Percentiles rank a stretch among this genome's conserved stretches.
phyloP scores from a whole-genome alignment of 2,888 invertebrate species.

The Camptogramma bilineatum region DNA sequence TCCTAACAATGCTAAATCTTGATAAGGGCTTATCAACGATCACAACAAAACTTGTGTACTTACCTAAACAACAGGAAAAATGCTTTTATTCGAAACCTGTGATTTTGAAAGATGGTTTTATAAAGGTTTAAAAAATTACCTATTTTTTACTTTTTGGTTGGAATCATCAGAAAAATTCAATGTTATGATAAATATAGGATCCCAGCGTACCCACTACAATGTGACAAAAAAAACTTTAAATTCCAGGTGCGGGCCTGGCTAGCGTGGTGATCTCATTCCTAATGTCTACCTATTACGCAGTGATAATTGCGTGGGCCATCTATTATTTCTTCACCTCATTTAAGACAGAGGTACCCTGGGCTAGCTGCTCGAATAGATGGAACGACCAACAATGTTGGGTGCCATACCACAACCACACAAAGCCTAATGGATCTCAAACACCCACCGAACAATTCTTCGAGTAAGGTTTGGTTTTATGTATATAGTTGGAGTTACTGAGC shows the following conservation, averaged over 20 bases:
- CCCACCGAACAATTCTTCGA: slow-evolving; percentile 97
- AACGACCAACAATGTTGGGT: slow-evolving; percentile 94
- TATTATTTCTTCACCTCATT: slow-evolving; percentile 97
- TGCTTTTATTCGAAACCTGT: no score
- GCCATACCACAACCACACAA: slow-evolving; percentile 88
- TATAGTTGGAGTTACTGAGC: not conserved
- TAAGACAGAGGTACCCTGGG: slow-evolving; percentile 95
- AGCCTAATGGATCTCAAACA: slow-evolving; percentile 90
- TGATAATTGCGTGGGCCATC: slow-evolving; percentile 97
- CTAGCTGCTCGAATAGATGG: slow-evolving; percentile 93
- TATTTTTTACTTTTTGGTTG: no score
- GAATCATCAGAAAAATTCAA: no score
- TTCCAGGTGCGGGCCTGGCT: slow-evolving; percentile 95
- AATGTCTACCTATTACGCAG: slow-evolving; percentile 98
- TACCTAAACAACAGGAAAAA: no score
- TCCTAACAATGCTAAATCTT: no score
- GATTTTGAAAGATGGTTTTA: no score
- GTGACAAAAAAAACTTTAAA: slow-evolving; percentile 19
- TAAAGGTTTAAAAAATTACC: no score
- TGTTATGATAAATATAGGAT: no score
- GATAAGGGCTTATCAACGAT: no score
- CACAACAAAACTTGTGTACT: no score
- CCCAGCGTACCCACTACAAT: not conserved
- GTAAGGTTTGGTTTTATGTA: slow-evolving; percentile 83
- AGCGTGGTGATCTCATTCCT: slow-evolving; percentile 97